These are phyloP conservation scores for Reticulitermes speratus DNA, from an alignment of 1,140 invertebrate genomes.

Conservation along the genomic window DNA sequence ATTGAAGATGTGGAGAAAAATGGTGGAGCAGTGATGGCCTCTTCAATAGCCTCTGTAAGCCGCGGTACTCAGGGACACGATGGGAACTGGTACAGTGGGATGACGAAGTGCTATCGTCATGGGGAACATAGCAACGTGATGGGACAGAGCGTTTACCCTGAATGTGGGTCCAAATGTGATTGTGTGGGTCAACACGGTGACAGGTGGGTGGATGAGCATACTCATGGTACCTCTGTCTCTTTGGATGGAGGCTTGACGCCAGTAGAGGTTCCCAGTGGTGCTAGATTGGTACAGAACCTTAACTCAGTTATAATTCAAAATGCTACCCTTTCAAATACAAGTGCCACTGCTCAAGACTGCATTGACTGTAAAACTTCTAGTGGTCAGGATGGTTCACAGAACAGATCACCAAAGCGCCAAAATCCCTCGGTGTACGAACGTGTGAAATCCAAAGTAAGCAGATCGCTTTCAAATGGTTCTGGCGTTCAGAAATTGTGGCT, in stretches of 20 bases:
- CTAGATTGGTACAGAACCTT: not conserved
- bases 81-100: constrained; percentile 1
- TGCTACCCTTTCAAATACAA: too few species aligned
- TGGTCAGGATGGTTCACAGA: constrained; percentile 28
- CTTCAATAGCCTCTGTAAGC: not conserved
- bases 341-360: too few species aligned
- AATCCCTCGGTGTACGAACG: constrained; percentile 58
- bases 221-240: not conserved
- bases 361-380: not conserved
- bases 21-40: not conserved
- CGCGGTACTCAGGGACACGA: not conserved
- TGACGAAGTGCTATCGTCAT: not conserved
- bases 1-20: not conserved
- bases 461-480: constrained; percentile 54
- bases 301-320: constrained; percentile 18
- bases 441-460: constrained; percentile 58
- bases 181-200: not conserved
- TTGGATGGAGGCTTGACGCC: not conserved
- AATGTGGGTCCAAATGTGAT: not conserved
- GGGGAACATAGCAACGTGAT: constrained; percentile 31
- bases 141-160: not conserved
- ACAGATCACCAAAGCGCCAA: constrained; percentile 53
- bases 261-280: not conserved
- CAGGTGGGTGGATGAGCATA: constrained; percentile 15
- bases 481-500: constrained; percentile 41